Conservation (phyloP, 2,888 invertebrate genomes). For the Luffia ferchaultella region DNA sequence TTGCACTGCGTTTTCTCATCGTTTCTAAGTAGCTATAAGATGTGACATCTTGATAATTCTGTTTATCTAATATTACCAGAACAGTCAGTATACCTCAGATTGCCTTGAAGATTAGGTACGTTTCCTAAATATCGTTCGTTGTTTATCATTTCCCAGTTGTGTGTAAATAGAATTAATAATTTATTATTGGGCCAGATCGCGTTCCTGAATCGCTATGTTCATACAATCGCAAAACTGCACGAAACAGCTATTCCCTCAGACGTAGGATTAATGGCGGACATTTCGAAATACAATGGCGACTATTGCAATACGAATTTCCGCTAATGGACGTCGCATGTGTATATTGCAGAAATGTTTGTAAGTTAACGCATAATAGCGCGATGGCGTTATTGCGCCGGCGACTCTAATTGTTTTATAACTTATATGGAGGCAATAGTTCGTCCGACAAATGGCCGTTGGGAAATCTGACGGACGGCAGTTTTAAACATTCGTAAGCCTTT, state of each 20-base stretch:
- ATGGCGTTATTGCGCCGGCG: neutral
- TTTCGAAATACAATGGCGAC: neutral
- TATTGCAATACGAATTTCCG: neutral
- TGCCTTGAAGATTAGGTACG: no score
- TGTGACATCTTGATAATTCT: no score
- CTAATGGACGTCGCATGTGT: neutral
- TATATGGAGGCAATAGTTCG: neutral
- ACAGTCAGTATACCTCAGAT: no score
- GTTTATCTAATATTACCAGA: no score
- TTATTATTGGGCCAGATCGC: no score
- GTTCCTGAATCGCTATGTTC: neutral
- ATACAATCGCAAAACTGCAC: neutral
- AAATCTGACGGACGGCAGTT: neutral
- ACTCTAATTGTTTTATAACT: neutral
- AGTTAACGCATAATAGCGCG: neutral
- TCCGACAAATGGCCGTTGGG: neutral
- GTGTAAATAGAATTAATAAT: no score
- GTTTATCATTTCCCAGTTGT: no score
- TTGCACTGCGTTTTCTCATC: no score
- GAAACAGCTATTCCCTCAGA: neutral
- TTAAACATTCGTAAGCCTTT: neutral
- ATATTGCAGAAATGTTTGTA: neutral
- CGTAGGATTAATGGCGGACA: neutral
- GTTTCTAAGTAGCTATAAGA: no score
- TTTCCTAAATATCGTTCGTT: no score